These are phyloP conservation scores for Eumeta japonica DNA, from an alignment of 1,140 invertebrate species.

Conservation along the genomic window DNA sequence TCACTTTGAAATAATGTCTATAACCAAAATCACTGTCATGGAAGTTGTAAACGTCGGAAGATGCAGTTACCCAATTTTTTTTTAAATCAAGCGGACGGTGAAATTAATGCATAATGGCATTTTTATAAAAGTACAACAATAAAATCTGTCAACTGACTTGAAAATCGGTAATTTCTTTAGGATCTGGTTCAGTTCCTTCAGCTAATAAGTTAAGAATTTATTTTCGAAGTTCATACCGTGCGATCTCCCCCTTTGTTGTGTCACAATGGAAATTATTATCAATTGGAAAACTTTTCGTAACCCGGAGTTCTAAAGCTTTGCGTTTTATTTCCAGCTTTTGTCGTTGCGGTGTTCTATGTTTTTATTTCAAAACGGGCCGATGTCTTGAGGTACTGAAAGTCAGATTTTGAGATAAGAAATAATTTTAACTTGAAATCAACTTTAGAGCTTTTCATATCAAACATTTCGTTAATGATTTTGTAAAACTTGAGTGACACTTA, in stretches of 20 bases:
- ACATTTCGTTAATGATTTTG: constrained; percentile 16
- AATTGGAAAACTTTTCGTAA: constrained; percentile 46
- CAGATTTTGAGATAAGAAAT: constrained; percentile 18
- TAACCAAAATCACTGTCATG: no score
- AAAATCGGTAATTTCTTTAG: constrained; percentile 43
- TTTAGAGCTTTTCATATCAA: constrained; percentile 7
- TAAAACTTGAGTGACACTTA: no score
- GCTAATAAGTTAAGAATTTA: constrained; percentile 51
- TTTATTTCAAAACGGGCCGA: no score
- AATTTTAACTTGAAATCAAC: constrained; percentile 6
- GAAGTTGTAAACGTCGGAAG: no score
- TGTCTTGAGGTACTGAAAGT: no score
- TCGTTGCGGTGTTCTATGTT: no score
- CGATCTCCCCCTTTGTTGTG: constrained; percentile 41
- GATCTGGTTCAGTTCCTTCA: constrained; percentile 43
- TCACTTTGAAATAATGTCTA: no score
- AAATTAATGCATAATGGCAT: no score
- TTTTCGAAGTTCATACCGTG: constrained; percentile 46
- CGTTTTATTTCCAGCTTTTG: constrained; percentile 32
- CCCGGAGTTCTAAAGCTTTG: constrained; percentile 32
- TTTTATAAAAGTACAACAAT: no score
- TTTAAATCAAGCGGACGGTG: no score
- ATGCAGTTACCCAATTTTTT: no score
- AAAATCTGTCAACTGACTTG: no score
- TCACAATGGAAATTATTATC: constrained; percentile 51